Conservation (phyloP, 2,797 vertebrate species). For the Trachurus trachurus region DNA sequence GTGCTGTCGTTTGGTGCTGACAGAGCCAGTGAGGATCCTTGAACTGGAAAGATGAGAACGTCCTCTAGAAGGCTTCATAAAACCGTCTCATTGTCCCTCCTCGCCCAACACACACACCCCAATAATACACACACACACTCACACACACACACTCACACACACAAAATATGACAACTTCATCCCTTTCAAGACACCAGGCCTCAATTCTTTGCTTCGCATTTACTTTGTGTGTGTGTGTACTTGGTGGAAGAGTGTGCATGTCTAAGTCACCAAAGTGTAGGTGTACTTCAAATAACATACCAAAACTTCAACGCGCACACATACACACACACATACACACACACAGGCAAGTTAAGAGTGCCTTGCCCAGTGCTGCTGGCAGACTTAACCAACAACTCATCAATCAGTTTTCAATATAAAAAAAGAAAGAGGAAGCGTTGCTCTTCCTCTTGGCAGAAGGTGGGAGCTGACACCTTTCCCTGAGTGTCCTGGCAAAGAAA, state of each 20-base stretch:
- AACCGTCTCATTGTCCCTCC: slow-evolving; percentile 91
- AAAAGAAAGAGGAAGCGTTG: slow-evolving; percentile 45
- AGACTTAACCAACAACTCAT: slow-evolving; percentile 39
- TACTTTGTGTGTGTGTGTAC: not conserved
- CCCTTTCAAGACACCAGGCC: not conserved
- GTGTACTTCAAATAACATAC: slow-evolving; percentile 27
- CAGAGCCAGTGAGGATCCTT: slow-evolving; percentile 92
- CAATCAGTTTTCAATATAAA: slow-evolving; percentile 60
- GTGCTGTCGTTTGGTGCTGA: slow-evolving; percentile 82
- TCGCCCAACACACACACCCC: slow-evolving; percentile 60
- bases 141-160: slow-evolving; percentile 34
- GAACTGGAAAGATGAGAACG: slow-evolving; percentile 98
- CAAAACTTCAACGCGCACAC: slow-evolving; percentile 35
- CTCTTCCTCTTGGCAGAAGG: slow-evolving; percentile 74
- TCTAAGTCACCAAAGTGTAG: slow-evolving; percentile 20
- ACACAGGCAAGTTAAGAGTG: slow-evolving; percentile 36
- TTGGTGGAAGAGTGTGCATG: not conserved
- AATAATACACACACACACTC: slow-evolving; percentile 17
- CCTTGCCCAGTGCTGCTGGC: slow-evolving; percentile 60
- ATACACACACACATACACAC: slow-evolving; percentile 34
- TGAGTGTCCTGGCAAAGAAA: slow-evolving; percentile 76
- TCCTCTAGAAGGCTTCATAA: slow-evolving; percentile 93
- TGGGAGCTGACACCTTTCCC: slow-evolving; percentile 71
- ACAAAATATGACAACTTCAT: slow-evolving; percentile 30
- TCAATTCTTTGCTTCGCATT: slow-evolving; percentile 18